Evolutionary conservation across 2,888 invertebrate species (phyloP).

Genomic region (Creontiades dilutus): DNA sequence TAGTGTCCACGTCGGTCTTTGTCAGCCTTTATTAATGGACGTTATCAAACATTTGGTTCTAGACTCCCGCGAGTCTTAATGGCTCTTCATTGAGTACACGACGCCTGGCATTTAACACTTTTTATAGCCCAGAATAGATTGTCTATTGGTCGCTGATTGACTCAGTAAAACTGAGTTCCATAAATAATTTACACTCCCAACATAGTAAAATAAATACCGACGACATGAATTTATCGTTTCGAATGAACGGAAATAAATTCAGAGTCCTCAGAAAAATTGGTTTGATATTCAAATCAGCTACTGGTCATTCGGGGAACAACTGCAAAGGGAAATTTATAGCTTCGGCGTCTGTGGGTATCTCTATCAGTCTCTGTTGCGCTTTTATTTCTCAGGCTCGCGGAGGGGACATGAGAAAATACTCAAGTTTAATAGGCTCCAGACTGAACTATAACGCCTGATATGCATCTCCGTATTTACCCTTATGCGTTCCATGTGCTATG

Average conservation of each 20-base stretch:
- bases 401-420: conserved; percentile 26
- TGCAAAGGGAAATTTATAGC: conserved; percentile 40
- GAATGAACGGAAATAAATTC: conserved; percentile 46
- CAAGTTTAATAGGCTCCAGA: conserved; percentile 31
- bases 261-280: conserved; percentile 54
- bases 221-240: conserved; percentile 51
- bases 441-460: not conserved
- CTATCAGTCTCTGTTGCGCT: conserved; percentile 38
- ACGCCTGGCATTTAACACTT: conserved; percentile 36
- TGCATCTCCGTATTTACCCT: not conserved
- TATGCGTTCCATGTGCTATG: not conserved
- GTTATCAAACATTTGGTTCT: conserved; percentile 1
- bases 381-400: conserved; percentile 5
- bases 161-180: conserved; percentile 19
- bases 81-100: conserved; percentile 35
- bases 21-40: conserved; percentile 5
- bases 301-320: conserved; percentile 56
- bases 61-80: conserved; percentile 9
- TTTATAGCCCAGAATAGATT: conserved; percentile 30
- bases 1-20: not conserved
- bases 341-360: conserved; percentile 7
- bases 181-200: conserved; percentile 46
- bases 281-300: conserved; percentile 66
- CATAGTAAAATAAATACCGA: conserved; percentile 26
- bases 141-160: conserved; percentile 46